Conservation (phyloP, 2,888 invertebrate genomes). For the Heliconius ismenius region DNA sequence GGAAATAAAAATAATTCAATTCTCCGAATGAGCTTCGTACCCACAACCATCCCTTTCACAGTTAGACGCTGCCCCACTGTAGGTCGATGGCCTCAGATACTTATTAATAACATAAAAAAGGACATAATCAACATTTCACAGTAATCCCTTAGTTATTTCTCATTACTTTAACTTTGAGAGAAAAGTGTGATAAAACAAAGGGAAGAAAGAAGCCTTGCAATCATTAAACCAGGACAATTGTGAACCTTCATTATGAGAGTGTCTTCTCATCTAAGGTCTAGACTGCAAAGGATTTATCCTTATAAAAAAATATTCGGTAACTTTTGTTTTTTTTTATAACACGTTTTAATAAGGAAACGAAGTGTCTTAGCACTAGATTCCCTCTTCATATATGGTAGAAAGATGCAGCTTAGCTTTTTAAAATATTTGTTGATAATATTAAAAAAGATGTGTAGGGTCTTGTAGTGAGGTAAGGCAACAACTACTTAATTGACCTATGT, state of each 20-base stretch:
- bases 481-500: no score
- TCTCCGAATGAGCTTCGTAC: background rate
- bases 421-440: background rate
- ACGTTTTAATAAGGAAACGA: no score
- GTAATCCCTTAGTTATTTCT: constrained; percentile 23
- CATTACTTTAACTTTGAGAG: constrained; percentile 41
- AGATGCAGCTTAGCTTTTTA: background rate
- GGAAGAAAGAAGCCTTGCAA: constrained; percentile 38
- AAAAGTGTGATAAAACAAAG: constrained; percentile 35
- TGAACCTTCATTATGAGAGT: constrained; percentile 32
- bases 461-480: no score
- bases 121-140: background rate
- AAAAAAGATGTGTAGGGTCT: background rate
- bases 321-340: background rate
- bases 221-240: constrained; percentile 40
- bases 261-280: constrained; percentile 20
- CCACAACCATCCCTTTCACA: background rate
- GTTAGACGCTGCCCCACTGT: background rate
- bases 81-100: background rate
- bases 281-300: constrained; percentile 2
- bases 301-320: constrained; percentile 6
- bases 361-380: no score
- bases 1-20: background rate
- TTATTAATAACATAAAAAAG: background rate
- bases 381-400: no score